These are phyloP conservation scores for Lordiphosa andalusiaca DNA, from an alignment of 2,888 invertebrate species.

Conservation along the genomic window DNA sequence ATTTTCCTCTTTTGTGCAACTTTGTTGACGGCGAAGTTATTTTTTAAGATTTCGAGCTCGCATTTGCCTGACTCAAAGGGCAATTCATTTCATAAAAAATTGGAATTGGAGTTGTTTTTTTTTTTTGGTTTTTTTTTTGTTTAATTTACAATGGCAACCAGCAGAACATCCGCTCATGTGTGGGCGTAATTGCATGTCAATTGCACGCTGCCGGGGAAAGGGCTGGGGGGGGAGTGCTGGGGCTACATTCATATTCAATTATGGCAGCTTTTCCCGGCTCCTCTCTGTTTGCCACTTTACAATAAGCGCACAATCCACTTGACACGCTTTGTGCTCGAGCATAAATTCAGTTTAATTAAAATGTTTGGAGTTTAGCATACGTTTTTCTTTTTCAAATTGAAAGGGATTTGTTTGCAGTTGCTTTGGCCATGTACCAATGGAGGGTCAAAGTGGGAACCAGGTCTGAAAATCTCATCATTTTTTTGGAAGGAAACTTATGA, in stretches of 20 bases:
- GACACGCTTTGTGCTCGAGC: conserved; percentile 3
- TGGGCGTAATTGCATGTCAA: conserved; percentile 68
- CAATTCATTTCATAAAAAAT: conserved; percentile 33
- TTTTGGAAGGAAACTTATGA: too few species aligned
- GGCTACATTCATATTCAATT: conserved; percentile 37
- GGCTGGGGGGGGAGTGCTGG: background rate
- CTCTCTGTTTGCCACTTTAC: background rate
- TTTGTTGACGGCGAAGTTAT: conserved; percentile 51
- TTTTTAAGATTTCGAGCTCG: conserved; percentile 62
- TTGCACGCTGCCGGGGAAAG: conserved; percentile 52
- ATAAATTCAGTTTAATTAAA: conserved; percentile 41
- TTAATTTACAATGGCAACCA: conserved; percentile 41
- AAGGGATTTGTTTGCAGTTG: too few species aligned
- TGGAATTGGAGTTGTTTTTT: conserved; percentile 8
- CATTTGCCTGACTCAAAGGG: conserved; percentile 30
- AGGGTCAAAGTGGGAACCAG: too few species aligned
- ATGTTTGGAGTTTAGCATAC: conserved; percentile 11
- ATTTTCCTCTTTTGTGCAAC: conserved; percentile 29
- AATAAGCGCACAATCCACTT: conserved; percentile 7
- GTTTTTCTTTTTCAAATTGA: too few species aligned
- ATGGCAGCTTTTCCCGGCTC: conserved; percentile 26
- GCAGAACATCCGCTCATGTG: conserved; percentile 10
- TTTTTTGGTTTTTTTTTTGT: background rate
- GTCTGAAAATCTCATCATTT: too few species aligned
- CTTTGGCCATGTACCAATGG: too few species aligned